phyloP scores from a whole-genome alignment of 2,113 vertebrate species.

The Daboia siamensis region DNA sequence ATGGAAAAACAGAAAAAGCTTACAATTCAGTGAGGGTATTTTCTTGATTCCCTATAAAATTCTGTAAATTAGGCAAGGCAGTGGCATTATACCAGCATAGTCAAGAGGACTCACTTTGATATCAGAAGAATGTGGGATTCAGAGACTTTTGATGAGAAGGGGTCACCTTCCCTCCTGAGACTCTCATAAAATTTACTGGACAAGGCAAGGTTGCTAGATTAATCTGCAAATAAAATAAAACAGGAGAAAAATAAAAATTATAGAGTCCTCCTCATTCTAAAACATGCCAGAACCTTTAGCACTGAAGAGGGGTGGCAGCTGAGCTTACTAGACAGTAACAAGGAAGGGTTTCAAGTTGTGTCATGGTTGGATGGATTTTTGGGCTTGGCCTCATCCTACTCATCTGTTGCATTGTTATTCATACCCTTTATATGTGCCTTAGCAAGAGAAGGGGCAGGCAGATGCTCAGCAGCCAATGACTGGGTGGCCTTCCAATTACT shows the following conservation, averaged over 20 bases:
- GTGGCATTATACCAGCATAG: not conserved
- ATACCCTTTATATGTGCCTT: not conserved
- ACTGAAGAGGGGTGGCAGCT: not conserved
- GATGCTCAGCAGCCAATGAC: not conserved
- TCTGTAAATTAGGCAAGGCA: not conserved
- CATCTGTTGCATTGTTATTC: conserved; percentile 33
- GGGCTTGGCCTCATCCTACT: conserved; percentile 11
- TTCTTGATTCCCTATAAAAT: not conserved
- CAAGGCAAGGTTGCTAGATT: not conserved
- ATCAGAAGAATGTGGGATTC: not conserved
- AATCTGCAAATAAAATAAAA: not conserved
- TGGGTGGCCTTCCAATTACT: not conserved
- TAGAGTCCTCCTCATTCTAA: not conserved
- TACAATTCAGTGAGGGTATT: not conserved
- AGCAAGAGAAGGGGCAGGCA: not conserved
- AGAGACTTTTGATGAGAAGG: not conserved
- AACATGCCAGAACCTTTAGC: not conserved
- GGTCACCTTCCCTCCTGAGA: too few relatives aligned
- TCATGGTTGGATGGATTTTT: conserved; percentile 18
- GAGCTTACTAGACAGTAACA: conserved; percentile 5
- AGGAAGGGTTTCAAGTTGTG: not conserved
- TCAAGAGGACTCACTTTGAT: not conserved
- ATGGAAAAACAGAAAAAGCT: not conserved
- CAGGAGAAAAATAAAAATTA: not conserved
- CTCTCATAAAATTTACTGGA: not conserved